Conservation (phyloP, 1,140 invertebrate genomes). For the Fopius arisanus region DNA sequence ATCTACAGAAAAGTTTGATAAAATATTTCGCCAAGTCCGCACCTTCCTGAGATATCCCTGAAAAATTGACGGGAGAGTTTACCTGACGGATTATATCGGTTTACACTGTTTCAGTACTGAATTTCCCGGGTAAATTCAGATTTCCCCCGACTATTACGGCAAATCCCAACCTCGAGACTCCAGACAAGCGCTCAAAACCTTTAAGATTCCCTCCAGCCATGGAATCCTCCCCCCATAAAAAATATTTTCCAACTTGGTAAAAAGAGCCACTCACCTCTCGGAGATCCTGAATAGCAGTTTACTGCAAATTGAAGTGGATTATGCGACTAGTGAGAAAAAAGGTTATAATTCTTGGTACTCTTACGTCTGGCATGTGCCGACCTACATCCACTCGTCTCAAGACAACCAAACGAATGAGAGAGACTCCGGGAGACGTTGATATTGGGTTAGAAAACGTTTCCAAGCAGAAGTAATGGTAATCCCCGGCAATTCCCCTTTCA, state of each 20-base stretch:
- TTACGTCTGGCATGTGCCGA: conserved; percentile 20
- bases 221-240: not conserved
- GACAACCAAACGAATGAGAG: not conserved
- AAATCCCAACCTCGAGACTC: no score
- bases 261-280: not conserved
- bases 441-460: conserved; percentile 51
- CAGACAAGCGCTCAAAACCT: no score
- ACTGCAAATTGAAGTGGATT: conserved; percentile 61
- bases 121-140: no score
- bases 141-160: no score
- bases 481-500: conserved; percentile 55
- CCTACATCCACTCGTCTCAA: conserved; percentile 8
- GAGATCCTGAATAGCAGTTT: conserved; percentile 44
- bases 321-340: conserved; percentile 24
- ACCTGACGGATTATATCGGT: no score
- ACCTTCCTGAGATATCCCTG: no score
- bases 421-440: conserved; percentile 29
- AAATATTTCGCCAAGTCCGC: no score
- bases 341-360: conserved; percentile 24
- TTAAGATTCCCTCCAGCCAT: not conserved
- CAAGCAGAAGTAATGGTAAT: conserved; percentile 61
- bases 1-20: no score
- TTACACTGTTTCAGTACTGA: no score
- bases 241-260: conserved; percentile 8
- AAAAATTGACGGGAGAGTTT: no score